Base-by-base conservation (phyloP, 2,797 vertebrate genomes). In the Otus scops region DNA sequence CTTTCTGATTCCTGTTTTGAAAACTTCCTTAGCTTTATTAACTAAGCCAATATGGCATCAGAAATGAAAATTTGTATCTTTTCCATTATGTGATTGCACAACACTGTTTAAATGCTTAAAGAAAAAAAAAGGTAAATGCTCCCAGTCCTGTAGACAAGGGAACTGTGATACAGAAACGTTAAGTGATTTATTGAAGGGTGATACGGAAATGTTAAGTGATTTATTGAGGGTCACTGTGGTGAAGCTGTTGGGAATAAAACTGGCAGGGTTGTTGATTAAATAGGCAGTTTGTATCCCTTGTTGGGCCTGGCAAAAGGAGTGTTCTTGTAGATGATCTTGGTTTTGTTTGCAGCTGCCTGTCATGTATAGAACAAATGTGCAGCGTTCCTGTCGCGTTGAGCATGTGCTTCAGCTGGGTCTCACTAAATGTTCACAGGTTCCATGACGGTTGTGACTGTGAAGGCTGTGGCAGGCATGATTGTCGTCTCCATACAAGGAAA, bases 381-480 rank as follows among this genome's bases (percentile, higher is more conserved):
- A 19, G 65, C 6, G 2, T 43, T 61, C 7, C 47, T 56, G 64
- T 53, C 51, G 30, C 4, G 0, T 9, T 26, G 23, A 41, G 28
- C 12, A 0, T 5, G 27, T 26, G 67, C 13, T 53, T 43, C 74
- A 91, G 70, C 39, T 51, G 36, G 6, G 23, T 71, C 53, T 61
- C 17, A 19, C n/a, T 75, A 32, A 11, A 14, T 12, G 1, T 88
- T 91, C 26, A 2, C 96, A 99, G 99, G 99, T 70, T 99, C 99
- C 8, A 98, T 99, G 97, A 99, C 99, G 0, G 99, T 98, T 68
- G 98, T 99, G 75, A 98, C 99, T 0, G 99, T 99, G 95, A 99
- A 99, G 97, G 99, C 99, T 0, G 98, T 99, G 92, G 98, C 99
- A 0, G 98, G 99, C 45, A 99, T 99, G 99, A 91, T 99, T 6